Evolutionary conservation across 2,113 vertebrate species (phyloP).

Genomic region (Austrofundulus limnaeus): DNA sequence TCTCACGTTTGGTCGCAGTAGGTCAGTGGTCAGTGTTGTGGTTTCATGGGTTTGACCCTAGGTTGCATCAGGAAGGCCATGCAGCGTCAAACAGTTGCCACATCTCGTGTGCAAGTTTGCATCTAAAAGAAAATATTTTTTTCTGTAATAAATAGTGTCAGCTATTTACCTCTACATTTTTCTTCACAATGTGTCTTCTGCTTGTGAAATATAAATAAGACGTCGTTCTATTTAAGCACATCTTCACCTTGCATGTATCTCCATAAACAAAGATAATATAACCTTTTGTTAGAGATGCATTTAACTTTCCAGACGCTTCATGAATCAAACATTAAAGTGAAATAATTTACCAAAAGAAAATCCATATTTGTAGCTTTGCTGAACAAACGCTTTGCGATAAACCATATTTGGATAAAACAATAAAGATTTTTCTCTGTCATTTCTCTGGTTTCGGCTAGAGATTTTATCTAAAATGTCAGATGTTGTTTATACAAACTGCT

Average conservation of each 20-base stretch:
- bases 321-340: neutral
- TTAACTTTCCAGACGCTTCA: no score
- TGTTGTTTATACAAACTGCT: conserved; percentile 37
- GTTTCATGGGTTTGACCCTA: no score
- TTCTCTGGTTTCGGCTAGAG: conserved; percentile 7
- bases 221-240: neutral
- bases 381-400: neutral
- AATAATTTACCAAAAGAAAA: neutral
- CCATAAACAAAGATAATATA: neutral
- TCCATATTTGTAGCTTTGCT: neutral
- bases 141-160: no score
- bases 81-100: no score
- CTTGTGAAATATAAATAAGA: no score
- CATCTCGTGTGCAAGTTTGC: no score
- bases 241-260: neutral
- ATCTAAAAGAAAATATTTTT: no score
- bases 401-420: conserved; percentile 12
- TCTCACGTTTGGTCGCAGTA: no score
- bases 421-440: neutral
- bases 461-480: conserved; percentile 30
- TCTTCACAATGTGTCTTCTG: neutral
- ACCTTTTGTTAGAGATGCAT: neutral
- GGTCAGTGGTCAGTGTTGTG: no score
- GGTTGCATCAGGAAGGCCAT: no score
- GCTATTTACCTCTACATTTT: no score